Evolutionary conservation across 2,113 vertebrate genomes (phyloP).

Genomic region (Pao palembangensis): DNA sequence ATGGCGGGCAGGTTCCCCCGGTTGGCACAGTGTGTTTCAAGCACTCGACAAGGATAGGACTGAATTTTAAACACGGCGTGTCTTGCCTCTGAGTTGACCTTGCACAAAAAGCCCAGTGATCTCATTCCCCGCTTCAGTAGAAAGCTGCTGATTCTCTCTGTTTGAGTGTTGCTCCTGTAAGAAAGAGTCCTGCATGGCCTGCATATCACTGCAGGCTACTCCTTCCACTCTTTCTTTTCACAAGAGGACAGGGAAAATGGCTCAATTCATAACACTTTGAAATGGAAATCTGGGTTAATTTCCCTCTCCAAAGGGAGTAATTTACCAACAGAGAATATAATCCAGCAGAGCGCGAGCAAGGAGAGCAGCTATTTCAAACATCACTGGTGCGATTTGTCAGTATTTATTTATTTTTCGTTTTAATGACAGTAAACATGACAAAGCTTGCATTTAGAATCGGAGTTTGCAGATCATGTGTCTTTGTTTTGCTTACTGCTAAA

Average conservation of each 20-base stretch:
- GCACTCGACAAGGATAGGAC: constrained; percentile 58
- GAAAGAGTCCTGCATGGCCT: constrained; percentile 65
- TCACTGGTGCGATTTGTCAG: constrained; percentile 2
- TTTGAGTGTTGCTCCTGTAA: constrained; percentile 67
- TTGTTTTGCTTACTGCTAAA: constrained; percentile 30
- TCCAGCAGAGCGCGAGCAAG: constrained; percentile 67
- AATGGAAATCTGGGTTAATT: constrained; percentile 80
- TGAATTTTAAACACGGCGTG: constrained; percentile 74
- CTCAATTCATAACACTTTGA: constrained; percentile 86
- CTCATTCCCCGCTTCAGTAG: constrained; percentile 75
- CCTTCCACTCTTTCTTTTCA: constrained; percentile 67
- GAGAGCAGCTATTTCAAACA: constrained; percentile 34
- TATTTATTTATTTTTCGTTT: background rate
- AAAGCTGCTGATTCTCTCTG: constrained; percentile 74
- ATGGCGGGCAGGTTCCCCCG: constrained; percentile 64
- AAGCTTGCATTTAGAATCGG: constrained; percentile 28
- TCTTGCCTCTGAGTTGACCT: constrained; percentile 72
- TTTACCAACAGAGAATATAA: constrained; percentile 82
- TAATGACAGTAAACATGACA: constrained; percentile 31
- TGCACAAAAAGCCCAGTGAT: constrained; percentile 75
- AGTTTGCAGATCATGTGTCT: constrained; percentile 25
- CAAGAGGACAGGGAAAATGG: constrained; percentile 68
- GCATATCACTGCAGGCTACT: constrained; percentile 76
- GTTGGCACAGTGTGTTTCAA: constrained; percentile 64
- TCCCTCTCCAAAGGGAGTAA: constrained; percentile 81